A percentile compares a stretch with the other conserved stretches of the same genome.
phyloP scores from a whole-genome alignment of 92 coral and sea anemone genomes.

The Pocillopora grandis region DNA sequence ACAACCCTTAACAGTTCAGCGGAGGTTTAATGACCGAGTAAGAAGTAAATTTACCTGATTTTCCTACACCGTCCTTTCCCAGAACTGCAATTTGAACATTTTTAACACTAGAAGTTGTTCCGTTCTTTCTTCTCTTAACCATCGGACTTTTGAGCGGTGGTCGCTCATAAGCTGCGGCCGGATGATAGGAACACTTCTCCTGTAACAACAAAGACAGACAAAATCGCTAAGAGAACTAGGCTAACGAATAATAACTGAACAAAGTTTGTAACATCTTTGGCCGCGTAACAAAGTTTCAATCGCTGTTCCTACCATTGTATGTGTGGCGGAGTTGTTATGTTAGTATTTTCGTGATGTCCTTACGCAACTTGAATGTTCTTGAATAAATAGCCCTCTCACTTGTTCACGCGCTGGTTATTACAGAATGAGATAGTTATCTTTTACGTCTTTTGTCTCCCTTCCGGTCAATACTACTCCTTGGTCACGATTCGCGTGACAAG shows the following conservation, averaged over 20 bases:
- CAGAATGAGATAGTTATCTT: not conserved
- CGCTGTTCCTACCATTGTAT: slow-evolving; percentile 1
- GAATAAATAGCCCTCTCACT: not conserved
- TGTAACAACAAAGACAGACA: not conserved
- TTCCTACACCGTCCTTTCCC: slow-evolving; percentile 87
- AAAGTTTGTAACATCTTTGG: not conserved
- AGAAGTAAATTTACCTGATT: slow-evolving; percentile 62
- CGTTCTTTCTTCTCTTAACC: slow-evolving; percentile 42
- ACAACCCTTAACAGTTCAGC: too few relatives aligned
- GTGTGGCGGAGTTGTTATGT: not conserved
- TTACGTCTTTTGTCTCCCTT: not conserved
- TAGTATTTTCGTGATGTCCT: not conserved
- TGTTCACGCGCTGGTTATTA: not conserved
- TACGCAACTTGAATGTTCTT: not conserved
- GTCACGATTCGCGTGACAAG: slow-evolving; percentile 34
- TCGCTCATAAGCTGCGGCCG: slow-evolving; percentile 25
- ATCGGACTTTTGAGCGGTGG: slow-evolving; percentile 38
- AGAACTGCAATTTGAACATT: slow-evolving; percentile 66
- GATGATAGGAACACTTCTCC: slow-evolving; percentile 20
- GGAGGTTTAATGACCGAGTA: not conserved
- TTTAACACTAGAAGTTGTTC: slow-evolving; percentile 38
- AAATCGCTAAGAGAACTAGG: not conserved
- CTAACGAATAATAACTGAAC: not conserved
- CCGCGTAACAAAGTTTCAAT: not conserved
- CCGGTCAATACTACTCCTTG: slow-evolving; percentile 5